A percentile compares a stretch with the other conserved stretches of the same genome.
These are phyloP conservation scores for Pangasius larnaudii DNA, from an alignment of 2,797 vertebrate species.

Conservation along the genomic window DNA sequence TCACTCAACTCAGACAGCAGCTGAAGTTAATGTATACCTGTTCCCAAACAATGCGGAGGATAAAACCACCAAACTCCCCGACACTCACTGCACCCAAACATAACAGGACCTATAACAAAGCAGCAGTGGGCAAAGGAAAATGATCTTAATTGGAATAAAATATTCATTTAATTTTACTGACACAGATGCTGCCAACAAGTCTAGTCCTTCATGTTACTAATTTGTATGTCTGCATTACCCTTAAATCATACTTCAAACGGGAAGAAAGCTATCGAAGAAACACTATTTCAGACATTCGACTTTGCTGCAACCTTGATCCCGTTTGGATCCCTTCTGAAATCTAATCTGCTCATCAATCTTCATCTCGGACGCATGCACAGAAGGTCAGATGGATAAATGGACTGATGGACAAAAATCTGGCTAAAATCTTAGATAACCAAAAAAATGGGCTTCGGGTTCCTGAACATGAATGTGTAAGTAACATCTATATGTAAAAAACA, in stretches of 20 bases:
- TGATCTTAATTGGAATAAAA: neutral
- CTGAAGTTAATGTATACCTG: neutral
- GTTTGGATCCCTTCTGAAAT: neutral
- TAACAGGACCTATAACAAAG: neutral
- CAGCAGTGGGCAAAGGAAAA: neutral
- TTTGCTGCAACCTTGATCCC: neutral
- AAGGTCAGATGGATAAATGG: neutral
- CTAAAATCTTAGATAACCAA: neutral
- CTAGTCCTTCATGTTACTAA: neutral
- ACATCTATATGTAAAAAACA: neutral
- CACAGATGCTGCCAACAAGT: neutral
- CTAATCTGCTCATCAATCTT: neutral
- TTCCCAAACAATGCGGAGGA: constrained; percentile 29
- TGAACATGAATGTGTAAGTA: neutral
- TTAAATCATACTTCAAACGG: neutral
- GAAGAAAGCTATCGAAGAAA: neutral
- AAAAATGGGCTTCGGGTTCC: neutral
- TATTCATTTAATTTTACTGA: neutral
- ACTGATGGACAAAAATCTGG: neutral
- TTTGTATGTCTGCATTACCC: neutral
- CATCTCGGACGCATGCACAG: neutral
- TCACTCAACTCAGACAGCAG: neutral
- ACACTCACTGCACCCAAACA: neutral
- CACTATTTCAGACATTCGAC: neutral
- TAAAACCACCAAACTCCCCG: constrained; percentile 43